phyloP scores from a whole-genome alignment of 2,113 vertebrate species.

The Prinia subflava region DNA sequence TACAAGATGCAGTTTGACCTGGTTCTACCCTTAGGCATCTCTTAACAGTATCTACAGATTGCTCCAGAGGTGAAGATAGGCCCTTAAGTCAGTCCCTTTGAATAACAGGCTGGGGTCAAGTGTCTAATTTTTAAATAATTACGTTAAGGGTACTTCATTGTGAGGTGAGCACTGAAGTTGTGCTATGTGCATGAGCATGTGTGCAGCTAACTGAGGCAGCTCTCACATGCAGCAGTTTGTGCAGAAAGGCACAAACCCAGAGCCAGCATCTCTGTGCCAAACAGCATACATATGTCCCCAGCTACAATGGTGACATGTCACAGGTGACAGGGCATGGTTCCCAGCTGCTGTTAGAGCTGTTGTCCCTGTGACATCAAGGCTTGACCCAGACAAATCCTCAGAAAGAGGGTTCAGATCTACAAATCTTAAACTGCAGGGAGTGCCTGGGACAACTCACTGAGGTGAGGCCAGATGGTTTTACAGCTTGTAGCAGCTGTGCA shows the following conservation, averaged over 20 bases:
- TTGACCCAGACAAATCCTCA: not conserved
- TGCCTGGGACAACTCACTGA: not conserved
- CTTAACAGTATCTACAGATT: not conserved
- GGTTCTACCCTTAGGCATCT: not conserved
- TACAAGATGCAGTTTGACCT: not conserved
- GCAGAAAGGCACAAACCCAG: not conserved
- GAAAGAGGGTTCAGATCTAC: not conserved
- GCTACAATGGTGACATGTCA: not conserved
- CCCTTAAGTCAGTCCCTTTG: not conserved
- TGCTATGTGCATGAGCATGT: not conserved
- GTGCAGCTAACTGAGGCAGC: not conserved
- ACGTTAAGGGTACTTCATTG: not conserved
- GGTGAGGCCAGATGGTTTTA: not conserved
- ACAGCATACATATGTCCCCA: not conserved
- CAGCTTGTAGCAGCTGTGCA: constrained; percentile 2
- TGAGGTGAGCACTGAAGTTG: not conserved
- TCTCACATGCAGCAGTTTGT: not conserved
- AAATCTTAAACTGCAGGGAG: not conserved
- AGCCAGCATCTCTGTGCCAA: not conserved
- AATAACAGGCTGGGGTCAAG: accelerated
- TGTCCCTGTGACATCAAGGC: not conserved
- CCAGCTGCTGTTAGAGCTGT: not conserved
- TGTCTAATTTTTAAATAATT: not conserved
- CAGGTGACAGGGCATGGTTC: not conserved
- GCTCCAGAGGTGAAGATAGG: not conserved